Evolutionary conservation across 1,140 invertebrate species (phyloP).

Genomic region (Meloidogyne floridensis): DNA sequence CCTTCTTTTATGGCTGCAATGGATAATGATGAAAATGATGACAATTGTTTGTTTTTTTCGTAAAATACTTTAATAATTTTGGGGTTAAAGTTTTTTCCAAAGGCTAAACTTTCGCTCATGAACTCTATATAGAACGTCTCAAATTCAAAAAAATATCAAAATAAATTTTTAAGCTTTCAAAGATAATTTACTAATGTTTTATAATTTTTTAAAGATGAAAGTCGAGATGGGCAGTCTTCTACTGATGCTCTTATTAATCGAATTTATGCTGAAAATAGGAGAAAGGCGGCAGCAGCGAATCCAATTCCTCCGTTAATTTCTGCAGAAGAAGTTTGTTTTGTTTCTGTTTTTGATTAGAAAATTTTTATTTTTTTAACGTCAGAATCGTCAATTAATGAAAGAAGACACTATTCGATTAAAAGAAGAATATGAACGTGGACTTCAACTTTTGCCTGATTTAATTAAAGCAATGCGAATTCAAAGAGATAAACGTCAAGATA

Average conservation of each 20-base stretch:
- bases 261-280: constrained; percentile 40
- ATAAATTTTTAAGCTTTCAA: too few relatives aligned
- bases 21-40: constrained; percentile 21
- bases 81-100: too few relatives aligned
- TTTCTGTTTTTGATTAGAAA: too few relatives aligned
- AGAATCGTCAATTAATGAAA: background rate
- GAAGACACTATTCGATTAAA: constrained; percentile 9
- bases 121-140: too few relatives aligned
- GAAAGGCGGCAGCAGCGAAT: constrained; percentile 24
- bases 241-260: constrained; percentile 33
- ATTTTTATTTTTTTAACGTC: background rate
- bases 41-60: background rate
- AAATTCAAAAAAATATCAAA: too few relatives aligned
- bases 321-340: background rate
- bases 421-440: constrained; percentile 24
- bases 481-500: constrained; percentile 22
- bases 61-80: background rate
- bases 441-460: constrained; percentile 27
- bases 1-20: constrained; percentile 8
- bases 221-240: constrained; percentile 3
- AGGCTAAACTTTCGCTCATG: too few relatives aligned
- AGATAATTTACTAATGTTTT: background rate
- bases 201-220: constrained; percentile 9
- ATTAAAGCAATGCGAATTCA: constrained; percentile 39
- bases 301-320: background rate